Evolutionary conservation across 1,140 invertebrate species (phyloP), one percentile per base, ranked within the genome.

Genomic region (Listronotus bonariensis): DNA sequence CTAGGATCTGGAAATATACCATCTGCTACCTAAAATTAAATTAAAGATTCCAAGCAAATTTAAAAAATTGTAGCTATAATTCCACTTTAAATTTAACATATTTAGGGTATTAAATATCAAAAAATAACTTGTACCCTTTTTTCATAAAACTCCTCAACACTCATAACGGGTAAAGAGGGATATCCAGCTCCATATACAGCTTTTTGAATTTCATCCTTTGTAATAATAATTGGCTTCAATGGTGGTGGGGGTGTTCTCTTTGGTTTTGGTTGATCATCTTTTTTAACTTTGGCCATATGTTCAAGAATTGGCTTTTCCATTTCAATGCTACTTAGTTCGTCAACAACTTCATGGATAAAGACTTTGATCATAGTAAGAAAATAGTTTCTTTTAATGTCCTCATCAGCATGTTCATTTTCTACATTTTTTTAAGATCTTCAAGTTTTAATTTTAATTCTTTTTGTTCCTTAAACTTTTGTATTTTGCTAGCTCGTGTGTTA

Each of bases 111-210:
- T n/a, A 26, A 26, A 26, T 26, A 26, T 26, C 20, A 26, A 26
- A 26, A 36, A 36, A 36, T 10, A 5, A 2, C 11, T 51, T 91
- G 88, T 57, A 94, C 86, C 70, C 94, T 86, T 79, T 97, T 85
- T 48, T 97, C 89, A 79, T 97, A 98, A 81, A 98, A 98, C 80
- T 99, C 96, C 74, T 97, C 89, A 0, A 99, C 90, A 0, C 94
- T 95, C 80, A 96, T 83, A 1, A 92, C 88, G 0, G 97, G 96
- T 58, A 98, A 76, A 75, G 92, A 90, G 0, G 96, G 96, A 85
- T 99, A 99, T 0, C 97, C 97, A 40, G 89, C 80, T 7, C 97
- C 97, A 82, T 88, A 97, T 3, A 99, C 92, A 65, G 93, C 85
- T 80, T 98, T 98, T 80, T 98, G 95, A 0, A 92, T 64, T 38